Base-by-base conservation (phyloP, 2,113 vertebrate genomes). In the Larimichthys crocea region DNA sequence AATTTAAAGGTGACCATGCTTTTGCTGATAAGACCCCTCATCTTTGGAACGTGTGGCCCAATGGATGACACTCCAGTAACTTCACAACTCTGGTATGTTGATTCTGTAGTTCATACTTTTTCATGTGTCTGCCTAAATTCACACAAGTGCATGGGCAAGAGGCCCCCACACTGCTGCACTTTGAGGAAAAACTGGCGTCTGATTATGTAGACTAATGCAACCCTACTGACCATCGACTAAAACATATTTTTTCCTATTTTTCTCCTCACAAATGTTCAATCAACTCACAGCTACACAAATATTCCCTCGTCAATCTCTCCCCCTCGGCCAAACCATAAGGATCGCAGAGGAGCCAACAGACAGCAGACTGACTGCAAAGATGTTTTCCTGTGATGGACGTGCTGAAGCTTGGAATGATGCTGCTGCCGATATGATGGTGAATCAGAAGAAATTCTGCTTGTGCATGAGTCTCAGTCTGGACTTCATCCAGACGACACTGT, bases 271-370 rank as follows among this genome's bases (percentile, higher is more conserved):
- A 35, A n/a, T 26, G 40, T 57, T 73, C 26, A 70, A 64, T 55
- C 10, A 62, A 22, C 44, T 19, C n/a, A 56, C 48, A 67, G 16
- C 49, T 46, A 14, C 52, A 59, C 42, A 24, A 35, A 57, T 24
- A 24, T 11, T 55, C 42, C 4, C n/a, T 44, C 14, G n/a, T 11
- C 49, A 5, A 26, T 56, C 10, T 17, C 61, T 72, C 44, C n/a
- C 55, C 50, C 59, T 48, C 17, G 55, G 61, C 50, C 24, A 26
- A 46, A 59, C 49, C 59, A 16, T 49, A 65, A 50, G 67, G 12
- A 50, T 53, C 17, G 44, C 48, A n/a, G 66, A 29, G 31, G 53
- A 61, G 49, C 17, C 63, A 65, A 46, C 48, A 78, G 56, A 49
- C 77, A 3, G 15, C 3, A 5, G 19, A 55, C 40, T 8, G 56